Evolutionary conservation across 2,113 vertebrate species (phyloP).

Genomic region (Pseudorectes ferrugineus): DNA sequence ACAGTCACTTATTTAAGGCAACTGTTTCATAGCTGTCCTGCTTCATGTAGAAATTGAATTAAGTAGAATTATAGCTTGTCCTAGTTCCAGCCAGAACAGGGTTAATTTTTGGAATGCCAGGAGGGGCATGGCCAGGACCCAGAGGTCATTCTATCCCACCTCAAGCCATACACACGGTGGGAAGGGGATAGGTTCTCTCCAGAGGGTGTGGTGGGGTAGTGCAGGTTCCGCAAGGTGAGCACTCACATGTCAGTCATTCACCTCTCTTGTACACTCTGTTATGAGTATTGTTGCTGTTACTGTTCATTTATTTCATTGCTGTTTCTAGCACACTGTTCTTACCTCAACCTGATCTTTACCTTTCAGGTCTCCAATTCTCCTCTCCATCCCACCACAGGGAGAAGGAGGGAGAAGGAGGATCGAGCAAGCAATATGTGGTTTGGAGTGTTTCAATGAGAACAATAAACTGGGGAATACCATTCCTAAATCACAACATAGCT

Average conservation of each 20-base stretch:
- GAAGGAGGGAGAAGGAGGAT: background rate
- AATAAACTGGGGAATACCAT: background rate
- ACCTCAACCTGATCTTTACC: background rate
- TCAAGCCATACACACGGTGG: background rate
- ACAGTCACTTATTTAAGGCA: background rate
- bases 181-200: background rate
- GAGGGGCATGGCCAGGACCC: background rate
- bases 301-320: background rate
- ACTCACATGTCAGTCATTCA: accelerated
- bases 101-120: background rate
- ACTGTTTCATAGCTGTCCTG: background rate
- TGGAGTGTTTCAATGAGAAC: background rate
- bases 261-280: background rate
- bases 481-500: background rate
- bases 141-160: background rate
- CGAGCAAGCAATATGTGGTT: accelerated
- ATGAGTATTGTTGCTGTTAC: background rate
- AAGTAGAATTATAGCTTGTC: background rate
- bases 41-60: background rate
- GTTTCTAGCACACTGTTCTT: background rate
- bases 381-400: background rate
- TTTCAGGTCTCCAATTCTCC: background rate
- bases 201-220: background rate
- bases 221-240: accelerated
- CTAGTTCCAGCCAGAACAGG: background rate